A percentile compares a stretch with the other conserved stretches of the same genome.
Conservation (phyloP, 2,888 invertebrate species). For the Philopedon plagiatum region DNA sequence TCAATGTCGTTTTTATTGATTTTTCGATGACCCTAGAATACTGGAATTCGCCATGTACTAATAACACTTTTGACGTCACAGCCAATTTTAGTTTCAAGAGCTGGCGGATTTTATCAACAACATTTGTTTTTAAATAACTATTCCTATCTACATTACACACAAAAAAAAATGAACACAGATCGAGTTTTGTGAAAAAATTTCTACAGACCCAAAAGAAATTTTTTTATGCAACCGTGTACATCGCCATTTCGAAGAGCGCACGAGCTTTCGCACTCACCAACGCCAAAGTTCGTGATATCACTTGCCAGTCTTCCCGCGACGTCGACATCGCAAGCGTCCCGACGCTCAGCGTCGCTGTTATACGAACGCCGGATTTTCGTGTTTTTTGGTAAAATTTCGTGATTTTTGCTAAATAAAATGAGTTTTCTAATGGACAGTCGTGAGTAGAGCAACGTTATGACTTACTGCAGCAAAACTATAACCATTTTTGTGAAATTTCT, state of each 20-base stretch:
- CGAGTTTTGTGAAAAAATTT: no score
- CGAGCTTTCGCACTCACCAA: constrained; percentile 14
- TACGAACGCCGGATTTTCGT: background rate
- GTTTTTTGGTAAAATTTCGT: constrained; percentile 9
- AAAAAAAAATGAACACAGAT: no score
- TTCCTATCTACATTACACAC: no score
- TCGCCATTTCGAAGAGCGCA: constrained; percentile 4
- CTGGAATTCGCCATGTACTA: no score
- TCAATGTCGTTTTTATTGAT: no score
- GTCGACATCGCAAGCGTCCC: constrained; percentile 36
- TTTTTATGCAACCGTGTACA: background rate
- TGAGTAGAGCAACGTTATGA: background rate
- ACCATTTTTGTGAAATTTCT: background rate
- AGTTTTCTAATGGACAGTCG: constrained; percentile 1
- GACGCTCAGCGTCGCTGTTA: constrained; percentile 22
- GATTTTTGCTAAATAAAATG: background rate
- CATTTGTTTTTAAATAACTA: no score
- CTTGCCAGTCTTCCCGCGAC: constrained; percentile 44
- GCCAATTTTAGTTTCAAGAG: no score
- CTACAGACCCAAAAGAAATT: background rate
- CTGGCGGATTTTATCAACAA: no score
- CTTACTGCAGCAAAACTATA: background rate
- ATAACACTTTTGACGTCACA: no score
- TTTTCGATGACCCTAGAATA: no score
- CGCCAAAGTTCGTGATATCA: constrained; percentile 32